A percentile compares a stretch with the other conserved stretches of the same genome.
phyloP scores from a whole-genome alignment of 2,888 invertebrate species.

The Eupithecia abbreviata region DNA sequence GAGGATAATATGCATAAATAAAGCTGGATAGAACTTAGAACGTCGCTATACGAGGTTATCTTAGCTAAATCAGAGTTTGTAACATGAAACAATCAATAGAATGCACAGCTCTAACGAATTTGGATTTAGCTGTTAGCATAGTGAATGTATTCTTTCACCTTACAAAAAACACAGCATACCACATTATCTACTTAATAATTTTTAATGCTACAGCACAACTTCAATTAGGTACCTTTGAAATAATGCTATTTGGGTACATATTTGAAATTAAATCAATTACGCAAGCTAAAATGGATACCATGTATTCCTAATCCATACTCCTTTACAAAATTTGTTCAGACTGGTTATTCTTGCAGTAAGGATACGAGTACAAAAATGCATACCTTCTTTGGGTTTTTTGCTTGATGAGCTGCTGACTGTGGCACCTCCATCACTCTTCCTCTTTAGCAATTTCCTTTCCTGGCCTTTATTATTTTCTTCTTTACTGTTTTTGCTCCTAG shows the following conservation, averaged over 20 bases:
- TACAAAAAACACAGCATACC: background rate
- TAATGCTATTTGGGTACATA: background rate
- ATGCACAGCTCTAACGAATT: background rate
- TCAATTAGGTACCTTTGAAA: background rate
- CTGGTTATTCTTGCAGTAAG: background rate
- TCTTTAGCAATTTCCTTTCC: conserved; percentile 64
- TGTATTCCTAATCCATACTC: background rate
- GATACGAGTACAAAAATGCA: background rate
- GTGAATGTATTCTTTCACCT: background rate
- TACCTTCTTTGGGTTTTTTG: conserved; percentile 66
- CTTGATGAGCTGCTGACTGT: conserved; percentile 49
- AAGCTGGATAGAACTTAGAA: background rate
- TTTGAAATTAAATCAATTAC: background rate
- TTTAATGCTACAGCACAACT: background rate
- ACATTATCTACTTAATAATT: background rate
- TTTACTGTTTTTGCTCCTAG: conserved; percentile 55
- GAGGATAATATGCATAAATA: background rate
- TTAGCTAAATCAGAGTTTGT: background rate
- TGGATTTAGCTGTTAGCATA: background rate
- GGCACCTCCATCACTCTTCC: conserved; percentile 63
- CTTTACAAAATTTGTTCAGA: background rate
- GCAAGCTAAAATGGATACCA: background rate
- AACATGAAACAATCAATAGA: background rate
- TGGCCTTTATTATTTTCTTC: conserved; percentile 47
- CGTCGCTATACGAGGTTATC: background rate